A percentile compares a stretch with the other conserved stretches of the same genome.
These are phyloP conservation scores for Drosophila sp. DNA, from an alignment of 1,140 invertebrate genomes.

Conservation along the genomic window DNA sequence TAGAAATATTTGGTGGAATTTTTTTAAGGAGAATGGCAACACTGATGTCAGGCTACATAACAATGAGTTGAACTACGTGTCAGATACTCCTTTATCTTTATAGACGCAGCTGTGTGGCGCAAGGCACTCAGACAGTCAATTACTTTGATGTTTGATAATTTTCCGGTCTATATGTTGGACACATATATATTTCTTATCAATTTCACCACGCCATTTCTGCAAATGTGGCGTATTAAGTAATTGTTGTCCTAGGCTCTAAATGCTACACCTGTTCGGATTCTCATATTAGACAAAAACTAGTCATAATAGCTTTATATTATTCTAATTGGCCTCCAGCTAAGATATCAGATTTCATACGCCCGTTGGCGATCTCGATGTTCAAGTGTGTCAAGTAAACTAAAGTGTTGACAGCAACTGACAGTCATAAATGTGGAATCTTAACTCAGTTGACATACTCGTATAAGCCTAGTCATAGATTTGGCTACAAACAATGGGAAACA, in stretches of 20 bases:
- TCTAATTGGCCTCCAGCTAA: neutral
- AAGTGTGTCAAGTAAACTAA: neutral
- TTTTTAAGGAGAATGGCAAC: too few relatives aligned
- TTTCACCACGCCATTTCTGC: constrained; percentile 56
- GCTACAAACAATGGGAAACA: constrained; percentile 1
- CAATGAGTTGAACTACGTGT: neutral
- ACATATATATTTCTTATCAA: constrained; percentile 49
- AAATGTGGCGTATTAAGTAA: constrained; percentile 32
- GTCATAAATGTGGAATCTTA: too few relatives aligned
- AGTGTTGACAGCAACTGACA: too few relatives aligned
- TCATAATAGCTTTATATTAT: constrained; percentile 4
- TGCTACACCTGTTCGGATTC: constrained; percentile 26
- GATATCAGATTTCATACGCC: constrained; percentile 13
- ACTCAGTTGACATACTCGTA: too few relatives aligned
- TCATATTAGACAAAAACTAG: neutral
- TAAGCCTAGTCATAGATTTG: neutral
- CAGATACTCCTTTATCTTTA: constrained; percentile 20
- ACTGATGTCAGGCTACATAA: constrained; percentile 20
- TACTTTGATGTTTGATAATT: constrained; percentile 9
- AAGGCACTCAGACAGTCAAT: constrained; percentile 6
- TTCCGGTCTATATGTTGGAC: neutral
- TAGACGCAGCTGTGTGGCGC: constrained; percentile 1
- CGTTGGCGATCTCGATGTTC: too few relatives aligned
- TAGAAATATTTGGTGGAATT: too few relatives aligned
- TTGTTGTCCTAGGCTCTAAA: constrained; percentile 61